Evolutionary conservation across 2,113 vertebrate genomes (phyloP), one percentile per base, ranked within the genome.

Genomic region (Toxotes chatareus): DNA sequence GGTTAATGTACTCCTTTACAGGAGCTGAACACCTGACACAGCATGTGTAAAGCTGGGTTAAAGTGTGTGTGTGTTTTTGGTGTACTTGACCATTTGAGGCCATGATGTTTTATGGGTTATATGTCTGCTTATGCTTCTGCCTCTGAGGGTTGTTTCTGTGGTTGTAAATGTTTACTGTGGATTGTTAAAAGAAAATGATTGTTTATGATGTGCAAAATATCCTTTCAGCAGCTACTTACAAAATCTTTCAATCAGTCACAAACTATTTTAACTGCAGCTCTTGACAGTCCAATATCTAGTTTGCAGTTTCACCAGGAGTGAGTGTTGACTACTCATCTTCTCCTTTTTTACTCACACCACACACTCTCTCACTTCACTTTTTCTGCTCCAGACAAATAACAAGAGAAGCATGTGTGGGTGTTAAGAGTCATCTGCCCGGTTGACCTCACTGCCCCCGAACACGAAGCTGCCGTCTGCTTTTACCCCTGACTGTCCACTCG

Each of bases 351-450:
- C 67, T 55, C 14, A 21, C 23, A 0, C 3, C 21, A 40, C 34
- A 17, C 12, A 7, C 46, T 3, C 40, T 23, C 42, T 4, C 40
- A 46, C 67, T 83, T 79, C 72, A 51, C 75, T 76, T 81, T 82
- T 38, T 55, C 53, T 47, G 17, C 42, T 82, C 9, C 79, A 94
- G 94, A 72, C 40, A 7, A 38, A 74, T 53, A 59, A 71, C 66
- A 53, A 63, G 59, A 65, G 83, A 88, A 92, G 92, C 75, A 94
- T 94, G 93, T 80, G 86, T 76, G 82, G 76, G 85, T 95, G 85
- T 84, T 95, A 61, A 81, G 73, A 79, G 80, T 83, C 80, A n/a
- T 88, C 87, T 80, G 87, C 66, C 63, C 40, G 32, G 36, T 61
- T 74, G 60, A 90, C 82, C 69, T 92, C 46, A 21, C 76, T 77